Evolutionary conservation across 1,140 invertebrate species (phyloP).

Genomic region (Amphibalanus amphitrite): DNA sequence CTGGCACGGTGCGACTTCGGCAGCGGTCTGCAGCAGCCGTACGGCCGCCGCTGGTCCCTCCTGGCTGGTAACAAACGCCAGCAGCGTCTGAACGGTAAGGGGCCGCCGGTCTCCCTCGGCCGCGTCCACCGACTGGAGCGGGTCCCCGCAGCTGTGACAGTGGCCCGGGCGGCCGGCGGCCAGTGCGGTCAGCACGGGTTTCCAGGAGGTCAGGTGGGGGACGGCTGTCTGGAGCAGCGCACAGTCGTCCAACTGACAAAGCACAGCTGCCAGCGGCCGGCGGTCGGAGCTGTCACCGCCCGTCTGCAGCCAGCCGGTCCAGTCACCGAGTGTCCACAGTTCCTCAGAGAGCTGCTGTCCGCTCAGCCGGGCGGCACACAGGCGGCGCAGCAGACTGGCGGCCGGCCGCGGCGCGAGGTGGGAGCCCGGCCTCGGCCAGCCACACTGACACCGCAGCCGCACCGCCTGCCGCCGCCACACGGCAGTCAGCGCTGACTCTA

Average conservation of each 20-base stretch:
- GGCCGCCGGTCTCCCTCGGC: no score
- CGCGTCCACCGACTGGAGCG: not conserved
- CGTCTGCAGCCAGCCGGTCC: not conserved
- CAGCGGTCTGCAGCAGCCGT: not conserved
- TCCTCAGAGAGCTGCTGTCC: not conserved
- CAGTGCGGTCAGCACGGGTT: not conserved
- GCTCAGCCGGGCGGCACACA: not conserved
- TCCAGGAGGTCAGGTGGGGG: not conserved
- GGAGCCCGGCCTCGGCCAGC: no score
- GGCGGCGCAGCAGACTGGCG: not conserved
- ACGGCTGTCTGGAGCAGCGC: not conserved
- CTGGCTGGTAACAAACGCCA: not conserved
- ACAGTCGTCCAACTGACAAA: not conserved
- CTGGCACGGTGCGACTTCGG: not conserved
- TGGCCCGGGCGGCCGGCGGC: no score
- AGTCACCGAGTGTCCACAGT: not conserved
- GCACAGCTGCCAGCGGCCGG: no score
- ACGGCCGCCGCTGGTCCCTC: not conserved
- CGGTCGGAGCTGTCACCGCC: no score
- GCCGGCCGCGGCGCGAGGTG: not conserved
- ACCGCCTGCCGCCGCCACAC: not conserved
- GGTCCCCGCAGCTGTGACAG: not conserved
- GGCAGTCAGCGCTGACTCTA: not conserved
- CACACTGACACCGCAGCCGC: not conserved
- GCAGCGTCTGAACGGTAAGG: not conserved